Evolutionary conservation across 2,888 invertebrate species (phyloP).

Genomic region (Ferdinandea cuprea): DNA sequence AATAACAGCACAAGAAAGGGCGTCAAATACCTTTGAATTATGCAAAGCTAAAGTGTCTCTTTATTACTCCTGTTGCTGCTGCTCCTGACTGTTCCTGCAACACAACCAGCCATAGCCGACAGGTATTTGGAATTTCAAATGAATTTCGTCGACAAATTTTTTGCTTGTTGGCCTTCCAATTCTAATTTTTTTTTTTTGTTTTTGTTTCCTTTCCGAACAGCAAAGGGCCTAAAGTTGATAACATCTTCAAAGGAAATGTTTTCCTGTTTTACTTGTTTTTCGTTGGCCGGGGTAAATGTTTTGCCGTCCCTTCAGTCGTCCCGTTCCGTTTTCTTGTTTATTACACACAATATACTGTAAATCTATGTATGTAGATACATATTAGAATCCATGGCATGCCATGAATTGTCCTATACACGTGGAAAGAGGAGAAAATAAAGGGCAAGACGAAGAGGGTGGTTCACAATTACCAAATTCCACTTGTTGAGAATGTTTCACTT

Average conservation of each 20-base stretch:
- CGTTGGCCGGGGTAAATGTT: constrained; percentile 55
- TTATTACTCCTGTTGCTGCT: constrained; percentile 60
- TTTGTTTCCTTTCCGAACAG: constrained; percentile 13
- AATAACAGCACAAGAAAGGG: constrained; percentile 63
- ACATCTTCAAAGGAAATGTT: constrained; percentile 74
- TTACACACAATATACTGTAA: constrained; percentile 62
- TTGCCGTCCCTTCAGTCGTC: constrained; percentile 48
- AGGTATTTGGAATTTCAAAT: constrained; percentile 73
- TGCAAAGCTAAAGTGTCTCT: constrained; percentile 63
- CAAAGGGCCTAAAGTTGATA: constrained; percentile 69
- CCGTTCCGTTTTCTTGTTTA: constrained; percentile 50
- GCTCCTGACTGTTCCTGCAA: constrained; percentile 28
- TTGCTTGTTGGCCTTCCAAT: constrained; percentile 59
- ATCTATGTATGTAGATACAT: constrained; percentile 46
- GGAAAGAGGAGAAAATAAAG: constrained; percentile 52
- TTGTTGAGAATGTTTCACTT: constrained; percentile 72
- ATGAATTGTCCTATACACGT: constrained; percentile 62
- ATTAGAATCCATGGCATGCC: constrained; percentile 62
- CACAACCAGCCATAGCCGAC: constrained; percentile 40
- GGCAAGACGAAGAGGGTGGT: constrained; percentile 16
- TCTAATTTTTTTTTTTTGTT: neutral
- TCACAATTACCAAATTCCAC: constrained; percentile 66
- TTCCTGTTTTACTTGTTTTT: constrained; percentile 47
- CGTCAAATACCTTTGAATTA: constrained; percentile 70
- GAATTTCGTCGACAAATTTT: constrained; percentile 71